These are phyloP conservation scores for Stigmatopora argus DNA, from an alignment of 2,113 vertebrate genomes.

Conservation along the genomic window DNA sequence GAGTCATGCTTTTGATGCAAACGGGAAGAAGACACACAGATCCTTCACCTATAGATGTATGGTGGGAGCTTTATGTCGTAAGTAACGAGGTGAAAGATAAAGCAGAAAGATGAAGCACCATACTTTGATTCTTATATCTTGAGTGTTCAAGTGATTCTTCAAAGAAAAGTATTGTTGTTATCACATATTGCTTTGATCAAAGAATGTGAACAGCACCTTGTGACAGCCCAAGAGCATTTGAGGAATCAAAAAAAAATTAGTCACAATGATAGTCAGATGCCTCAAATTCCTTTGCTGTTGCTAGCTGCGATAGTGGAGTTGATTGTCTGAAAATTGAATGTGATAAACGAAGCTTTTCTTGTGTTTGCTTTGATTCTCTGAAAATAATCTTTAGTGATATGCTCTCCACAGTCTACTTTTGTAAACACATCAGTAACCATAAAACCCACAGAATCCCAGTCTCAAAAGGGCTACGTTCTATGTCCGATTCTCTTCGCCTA, in stretches of 20 bases:
- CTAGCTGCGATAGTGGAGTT: background rate
- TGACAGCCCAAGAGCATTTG: conserved; percentile 2
- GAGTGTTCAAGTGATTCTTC: background rate
- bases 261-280: background rate
- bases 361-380: background rate
- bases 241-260: background rate
- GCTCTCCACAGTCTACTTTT: background rate
- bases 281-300: background rate
- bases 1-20: conserved; percentile 4
- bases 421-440: background rate
- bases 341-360: background rate
- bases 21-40: background rate
- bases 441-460: no score
- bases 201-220: background rate
- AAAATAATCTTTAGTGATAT: background rate
- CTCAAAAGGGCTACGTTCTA: no score
- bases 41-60: background rate
- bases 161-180: background rate
- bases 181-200: background rate
- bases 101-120: background rate
- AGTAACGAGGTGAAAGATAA: background rate
- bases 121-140: background rate
- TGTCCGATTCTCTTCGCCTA: background rate
- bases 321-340: background rate
- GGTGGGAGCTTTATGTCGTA: background rate